Evolutionary conservation across 2,113 vertebrate genomes (phyloP).

Genomic region (Leucopsar rothschildi): DNA sequence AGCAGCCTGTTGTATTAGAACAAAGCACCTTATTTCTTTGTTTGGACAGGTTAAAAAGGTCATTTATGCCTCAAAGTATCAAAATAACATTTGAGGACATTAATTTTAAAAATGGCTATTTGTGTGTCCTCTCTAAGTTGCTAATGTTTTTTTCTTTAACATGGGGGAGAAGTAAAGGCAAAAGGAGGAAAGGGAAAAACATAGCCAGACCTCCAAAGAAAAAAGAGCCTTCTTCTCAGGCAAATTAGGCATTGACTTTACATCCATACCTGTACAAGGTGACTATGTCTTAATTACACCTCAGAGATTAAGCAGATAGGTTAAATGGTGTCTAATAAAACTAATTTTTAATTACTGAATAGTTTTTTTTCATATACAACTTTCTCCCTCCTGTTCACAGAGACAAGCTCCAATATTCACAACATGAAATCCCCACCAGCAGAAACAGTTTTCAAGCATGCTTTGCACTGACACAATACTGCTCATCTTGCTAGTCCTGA

Average conservation of each 20-base stretch:
- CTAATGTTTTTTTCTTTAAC: constrained; percentile 20
- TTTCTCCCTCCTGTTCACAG: not conserved
- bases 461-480: not conserved
- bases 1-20: constrained; percentile 70
- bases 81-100: constrained; percentile 77
- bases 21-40: constrained; percentile 74
- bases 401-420: not conserved
- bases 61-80: constrained; percentile 76
- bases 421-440: not conserved
- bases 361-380: not conserved
- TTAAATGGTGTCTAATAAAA: constrained; percentile 6
- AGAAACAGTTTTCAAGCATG: not conserved
- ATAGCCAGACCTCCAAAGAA: not conserved
- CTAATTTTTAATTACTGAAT: not conserved
- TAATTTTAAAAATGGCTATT: constrained; percentile 74
- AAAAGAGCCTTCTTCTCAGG: not conserved
- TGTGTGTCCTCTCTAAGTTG: constrained; percentile 66
- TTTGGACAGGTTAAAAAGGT: constrained; percentile 71
- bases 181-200: not conserved
- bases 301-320: constrained; percentile 14
- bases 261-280: not conserved
- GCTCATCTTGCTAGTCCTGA: not conserved
- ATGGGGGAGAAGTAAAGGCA: not conserved
- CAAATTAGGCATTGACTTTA: constrained; percentile 44
- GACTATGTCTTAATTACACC: constrained; percentile 35